A percentile compares a stretch with the other conserved stretches of the same genome.
phyloP scores from a whole-genome alignment of 2,888 invertebrate genomes.

The Morpho achilles region DNA sequence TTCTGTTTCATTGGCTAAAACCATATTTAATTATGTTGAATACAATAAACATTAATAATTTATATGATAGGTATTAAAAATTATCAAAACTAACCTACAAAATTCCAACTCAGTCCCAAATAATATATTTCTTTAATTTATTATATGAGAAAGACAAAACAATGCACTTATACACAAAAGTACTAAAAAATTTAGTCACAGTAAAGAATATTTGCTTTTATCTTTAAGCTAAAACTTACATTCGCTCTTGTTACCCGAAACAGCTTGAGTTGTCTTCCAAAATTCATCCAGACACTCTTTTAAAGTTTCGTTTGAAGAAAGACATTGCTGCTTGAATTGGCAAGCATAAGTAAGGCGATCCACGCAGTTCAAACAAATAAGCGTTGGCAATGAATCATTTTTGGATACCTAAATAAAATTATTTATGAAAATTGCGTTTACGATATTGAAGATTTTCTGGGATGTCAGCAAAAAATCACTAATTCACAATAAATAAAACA shows the following conservation, averaged over 20 bases:
- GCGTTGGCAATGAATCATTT: constrained; percentile 68
- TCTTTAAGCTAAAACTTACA: constrained; percentile 36
- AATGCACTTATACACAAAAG: background rate
- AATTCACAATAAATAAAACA: constrained; percentile 53
- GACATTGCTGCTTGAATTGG: constrained; percentile 73
- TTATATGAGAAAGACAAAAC: too few species aligned
- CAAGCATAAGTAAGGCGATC: constrained; percentile 70
- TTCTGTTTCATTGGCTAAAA: constrained; percentile 51
- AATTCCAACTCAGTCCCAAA: too few species aligned
- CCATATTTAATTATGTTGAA: too few species aligned
- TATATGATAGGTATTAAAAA: too few species aligned
- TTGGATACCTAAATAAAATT: constrained; percentile 52
- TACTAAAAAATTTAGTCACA: background rate
- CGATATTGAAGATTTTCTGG: constrained; percentile 43
- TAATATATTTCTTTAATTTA: too few species aligned
- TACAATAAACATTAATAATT: too few species aligned
- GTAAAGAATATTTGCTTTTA: background rate
- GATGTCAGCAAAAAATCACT: constrained; percentile 69
- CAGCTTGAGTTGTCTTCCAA: constrained; percentile 58
- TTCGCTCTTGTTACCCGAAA: constrained; percentile 44
- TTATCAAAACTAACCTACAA: too few species aligned
- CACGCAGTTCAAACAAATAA: constrained; percentile 72
- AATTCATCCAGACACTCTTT: constrained; percentile 73
- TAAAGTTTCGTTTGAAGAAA: constrained; percentile 68
- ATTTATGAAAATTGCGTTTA: constrained; percentile 23